Evolutionary conservation across 2,888 invertebrate species (phyloP), one percentile per base, ranked within the genome.

Genomic region (Ypsolopha sequella): DNA sequence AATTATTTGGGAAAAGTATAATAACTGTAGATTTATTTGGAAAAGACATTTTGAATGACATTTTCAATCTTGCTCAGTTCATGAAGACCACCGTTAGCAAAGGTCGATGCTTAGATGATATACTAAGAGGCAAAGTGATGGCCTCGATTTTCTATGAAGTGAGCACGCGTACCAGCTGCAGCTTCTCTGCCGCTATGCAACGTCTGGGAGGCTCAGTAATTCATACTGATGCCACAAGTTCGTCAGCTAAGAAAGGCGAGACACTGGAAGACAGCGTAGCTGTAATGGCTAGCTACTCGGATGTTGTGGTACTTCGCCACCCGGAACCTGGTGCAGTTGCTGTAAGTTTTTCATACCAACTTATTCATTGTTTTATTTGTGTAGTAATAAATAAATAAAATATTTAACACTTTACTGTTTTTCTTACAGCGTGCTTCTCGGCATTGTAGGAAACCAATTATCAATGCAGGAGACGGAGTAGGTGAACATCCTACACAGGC

Each of bases 401-500:
- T 43, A 6, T 36, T n/a, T 50, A 49, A 7, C 3, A 38, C 14
- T 51, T 36, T 51, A 48, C 39, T 24, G 24, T 24, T 24, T 24
- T 24, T 3, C 39, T 67, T 71, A 68, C 68, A 96, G 95, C 90
- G 91, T 63, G 97, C 95, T 0, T 92, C 97, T 0, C 89, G 91
- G 11, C 91, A 92, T 54, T 93, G 93, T 60, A 90, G 94, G 1
- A 97, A 95, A 68, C 97, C 98, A 0, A 81, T 99, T n/a, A 92
- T 99, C 50, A 99, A 99, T 84, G 99, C 98, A 9, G 99, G 99
- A 1, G 99, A 99, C 80, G 99, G 99, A 7, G 89, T 95, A 0
- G 98, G 98, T 0, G 98, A 98, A 73, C 98, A 98, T 80, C 99
- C 99, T 0, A 98, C 98, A 0, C 99, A 99, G 87, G 99, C 99